These are phyloP conservation scores for Phocoena phocoena DNA, from an alignment of 2,113 vertebrate genomes.

Conservation along the genomic window DNA sequence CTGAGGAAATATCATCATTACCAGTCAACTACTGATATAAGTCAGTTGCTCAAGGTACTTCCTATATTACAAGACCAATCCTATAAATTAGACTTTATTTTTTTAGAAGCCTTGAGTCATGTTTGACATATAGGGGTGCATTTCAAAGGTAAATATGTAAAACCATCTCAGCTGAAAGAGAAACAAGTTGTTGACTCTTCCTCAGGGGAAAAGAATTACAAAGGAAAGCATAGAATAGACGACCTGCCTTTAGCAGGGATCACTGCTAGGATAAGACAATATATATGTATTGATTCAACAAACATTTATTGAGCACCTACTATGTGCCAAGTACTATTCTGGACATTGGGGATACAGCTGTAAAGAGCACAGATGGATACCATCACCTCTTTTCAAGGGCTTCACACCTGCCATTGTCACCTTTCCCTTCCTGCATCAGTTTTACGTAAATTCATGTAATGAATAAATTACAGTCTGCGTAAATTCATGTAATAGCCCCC, in stretches of 20 bases:
- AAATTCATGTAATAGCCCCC: background rate
- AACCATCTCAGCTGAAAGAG: background rate
- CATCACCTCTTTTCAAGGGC: background rate
- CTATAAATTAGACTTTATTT: background rate
- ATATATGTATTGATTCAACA: background rate
- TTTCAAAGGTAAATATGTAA: background rate
- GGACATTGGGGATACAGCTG: background rate
- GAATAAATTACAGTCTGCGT: no score
- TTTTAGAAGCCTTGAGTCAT: background rate
- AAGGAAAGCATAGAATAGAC: background rate
- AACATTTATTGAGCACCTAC: background rate
- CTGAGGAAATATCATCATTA: background rate
- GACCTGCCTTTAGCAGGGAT: background rate
- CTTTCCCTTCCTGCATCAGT: background rate
- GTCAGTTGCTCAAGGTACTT: background rate
- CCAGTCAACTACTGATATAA: background rate
- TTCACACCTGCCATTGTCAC: background rate
- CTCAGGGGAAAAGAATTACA: background rate
- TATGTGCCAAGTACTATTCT: background rate
- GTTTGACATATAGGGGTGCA: background rate
- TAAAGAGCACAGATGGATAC: background rate
- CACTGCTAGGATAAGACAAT: background rate
- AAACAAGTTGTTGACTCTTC: background rate
- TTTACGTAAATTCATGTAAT: background rate
- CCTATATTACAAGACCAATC: background rate